phyloP scores from a whole-genome alignment of 2,797 vertebrate genomes.

The Acropternis orthonyx region DNA sequence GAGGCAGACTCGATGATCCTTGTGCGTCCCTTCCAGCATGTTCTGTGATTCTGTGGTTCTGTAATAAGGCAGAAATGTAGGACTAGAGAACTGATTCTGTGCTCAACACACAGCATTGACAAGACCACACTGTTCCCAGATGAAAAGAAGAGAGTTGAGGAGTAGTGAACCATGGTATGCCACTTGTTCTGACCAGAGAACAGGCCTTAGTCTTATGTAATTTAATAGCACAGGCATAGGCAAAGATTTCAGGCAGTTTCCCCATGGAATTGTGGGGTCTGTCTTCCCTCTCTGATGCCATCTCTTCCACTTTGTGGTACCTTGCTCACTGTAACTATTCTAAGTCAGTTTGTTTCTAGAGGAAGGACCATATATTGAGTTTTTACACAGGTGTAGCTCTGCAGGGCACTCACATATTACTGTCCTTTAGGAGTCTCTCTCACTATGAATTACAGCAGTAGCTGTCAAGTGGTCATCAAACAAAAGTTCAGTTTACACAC shows the following conservation, averaged over 20 bases:
- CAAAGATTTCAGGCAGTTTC: background rate
- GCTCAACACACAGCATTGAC: background rate
- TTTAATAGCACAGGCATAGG: background rate
- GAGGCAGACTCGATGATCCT: background rate
- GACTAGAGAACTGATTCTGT: background rate
- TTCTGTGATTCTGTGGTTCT: background rate
- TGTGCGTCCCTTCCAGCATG: background rate
- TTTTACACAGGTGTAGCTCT: background rate
- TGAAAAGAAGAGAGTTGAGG: background rate
- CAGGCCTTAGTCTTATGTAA: background rate
- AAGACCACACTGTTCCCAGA: background rate
- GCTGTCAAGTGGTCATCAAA: background rate
- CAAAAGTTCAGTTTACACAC: background rate
- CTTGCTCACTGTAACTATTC: background rate
- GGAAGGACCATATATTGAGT: background rate
- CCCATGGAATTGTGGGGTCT: fast-evolving
- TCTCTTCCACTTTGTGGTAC: background rate
- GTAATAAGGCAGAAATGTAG: background rate
- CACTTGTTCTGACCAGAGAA: background rate
- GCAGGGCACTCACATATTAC: fast-evolving
- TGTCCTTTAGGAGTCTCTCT: background rate
- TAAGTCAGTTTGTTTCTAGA: background rate
- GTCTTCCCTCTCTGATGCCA: background rate
- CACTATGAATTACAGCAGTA: background rate
- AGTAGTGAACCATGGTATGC: background rate